Conservation (phyloP, 2,888 invertebrate genomes). For the Pyralis farinalis region DNA sequence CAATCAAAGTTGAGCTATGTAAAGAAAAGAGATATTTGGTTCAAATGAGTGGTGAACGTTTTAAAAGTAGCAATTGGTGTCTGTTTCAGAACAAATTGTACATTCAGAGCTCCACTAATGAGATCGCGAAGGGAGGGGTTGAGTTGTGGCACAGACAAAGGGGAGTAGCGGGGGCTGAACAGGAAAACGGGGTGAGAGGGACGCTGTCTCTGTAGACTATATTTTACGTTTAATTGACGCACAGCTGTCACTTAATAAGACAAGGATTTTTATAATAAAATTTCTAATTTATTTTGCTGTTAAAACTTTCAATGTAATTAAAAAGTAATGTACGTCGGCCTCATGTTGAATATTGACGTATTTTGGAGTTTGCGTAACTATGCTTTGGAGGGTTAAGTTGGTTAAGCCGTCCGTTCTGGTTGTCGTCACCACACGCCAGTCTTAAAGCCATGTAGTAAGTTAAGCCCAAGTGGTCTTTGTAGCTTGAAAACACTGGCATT, state of each 20-base stretch:
- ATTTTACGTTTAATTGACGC: slow-evolving; percentile 79
- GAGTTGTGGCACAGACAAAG: slow-evolving; percentile 40
- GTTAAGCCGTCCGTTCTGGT: too few relatives aligned
- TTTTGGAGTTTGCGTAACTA: too few relatives aligned
- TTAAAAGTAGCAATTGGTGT: slow-evolving; percentile 70
- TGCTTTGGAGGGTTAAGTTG: too few relatives aligned
- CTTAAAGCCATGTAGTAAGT: too few relatives aligned
- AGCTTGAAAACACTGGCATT: too few relatives aligned
- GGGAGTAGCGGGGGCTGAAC: slow-evolving; percentile 24
- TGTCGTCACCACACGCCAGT: too few relatives aligned
- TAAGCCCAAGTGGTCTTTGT: too few relatives aligned
- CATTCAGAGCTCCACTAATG: slow-evolving; percentile 71
- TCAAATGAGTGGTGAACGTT: slow-evolving; percentile 58
- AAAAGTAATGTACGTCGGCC: slow-evolving; percentile 14
- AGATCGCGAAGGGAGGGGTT: slow-evolving; percentile 55
- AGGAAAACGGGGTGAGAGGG: slow-evolving; percentile 25
- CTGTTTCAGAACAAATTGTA: slow-evolving; percentile 75
- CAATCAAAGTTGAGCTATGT: too few relatives aligned
- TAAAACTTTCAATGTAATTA: slow-evolving; percentile 1
- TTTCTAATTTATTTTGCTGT: too few relatives aligned
- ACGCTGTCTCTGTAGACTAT: slow-evolving; percentile 61
- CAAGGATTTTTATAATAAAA: slow-evolving; percentile 57
- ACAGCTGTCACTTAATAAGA: slow-evolving; percentile 76
- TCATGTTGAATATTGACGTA: too few relatives aligned
- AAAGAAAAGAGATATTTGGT: slow-evolving; percentile 18